Percentiles rank a stretch among this genome's conserved stretches.
Evolutionary conservation across 2,888 invertebrate genomes (phyloP).

Genomic region (Sminthurides aquaticus): DNA sequence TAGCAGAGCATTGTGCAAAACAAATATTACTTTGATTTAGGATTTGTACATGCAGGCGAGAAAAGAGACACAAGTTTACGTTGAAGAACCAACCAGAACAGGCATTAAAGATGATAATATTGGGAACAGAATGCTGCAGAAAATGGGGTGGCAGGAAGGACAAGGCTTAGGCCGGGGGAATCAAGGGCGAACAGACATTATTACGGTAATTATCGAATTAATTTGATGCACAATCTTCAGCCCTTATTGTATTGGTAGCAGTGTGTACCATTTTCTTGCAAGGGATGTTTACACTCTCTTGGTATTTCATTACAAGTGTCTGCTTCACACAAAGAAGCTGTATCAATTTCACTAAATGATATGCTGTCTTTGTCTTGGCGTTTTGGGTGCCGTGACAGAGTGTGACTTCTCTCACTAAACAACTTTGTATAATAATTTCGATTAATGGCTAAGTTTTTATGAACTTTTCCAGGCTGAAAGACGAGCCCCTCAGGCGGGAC

Average conservation of each 20-base stretch:
- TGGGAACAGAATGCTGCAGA: conserved; percentile 88
- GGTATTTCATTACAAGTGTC: too few relatives aligned
- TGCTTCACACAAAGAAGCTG: too few relatives aligned
- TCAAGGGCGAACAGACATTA: conserved; percentile 86
- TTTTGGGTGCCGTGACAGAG: too few relatives aligned
- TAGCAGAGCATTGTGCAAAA: too few relatives aligned
- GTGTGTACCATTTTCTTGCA: too few relatives aligned
- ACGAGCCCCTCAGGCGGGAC: conserved; percentile 67
- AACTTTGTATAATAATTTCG: background rate
- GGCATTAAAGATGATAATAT: conserved; percentile 80
- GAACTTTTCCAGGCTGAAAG: conserved; percentile 55
- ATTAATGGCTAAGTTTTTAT: background rate
- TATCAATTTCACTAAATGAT: too few relatives aligned
- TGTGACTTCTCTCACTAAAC: too few relatives aligned
- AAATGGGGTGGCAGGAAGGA: conserved; percentile 99
- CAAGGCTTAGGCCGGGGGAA: conserved; percentile 88
- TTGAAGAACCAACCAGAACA: conserved; percentile 56
- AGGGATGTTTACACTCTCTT: too few relatives aligned
- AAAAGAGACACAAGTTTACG: conserved; percentile 47
- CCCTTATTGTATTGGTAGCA: too few relatives aligned
- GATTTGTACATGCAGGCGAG: conserved; percentile 61
- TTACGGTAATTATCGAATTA: conserved; percentile 64
- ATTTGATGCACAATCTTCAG: too few relatives aligned
- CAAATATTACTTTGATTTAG: conserved; percentile 28
- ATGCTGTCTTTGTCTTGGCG: too few relatives aligned